Base-by-base conservation (phyloP, 1,140 invertebrate species). In the Drosophila tristis region DNA sequence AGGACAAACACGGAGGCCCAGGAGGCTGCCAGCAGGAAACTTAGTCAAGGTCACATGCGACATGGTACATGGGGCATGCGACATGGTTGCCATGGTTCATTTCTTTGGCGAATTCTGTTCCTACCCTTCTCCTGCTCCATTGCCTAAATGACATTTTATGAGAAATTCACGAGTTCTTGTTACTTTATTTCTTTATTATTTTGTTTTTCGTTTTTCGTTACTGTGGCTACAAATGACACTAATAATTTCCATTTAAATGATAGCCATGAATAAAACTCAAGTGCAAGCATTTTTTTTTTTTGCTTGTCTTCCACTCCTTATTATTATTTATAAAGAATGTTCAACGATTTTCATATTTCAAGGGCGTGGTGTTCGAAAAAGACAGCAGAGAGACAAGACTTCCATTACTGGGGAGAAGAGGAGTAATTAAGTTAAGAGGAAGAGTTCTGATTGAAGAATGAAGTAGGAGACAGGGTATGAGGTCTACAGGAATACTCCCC, bases 221-320 rank as follows among this genome's bases (percentile, higher is more conserved):
- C 43, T 48, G 62, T 47, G 70, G 65, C 74, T 82, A 82, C 82
- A 86, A 86, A 86, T 86, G 75, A 87, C 82, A 87, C 82, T 87
- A 86, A 86, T 86, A 86, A 86, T 86, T 86, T 86, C 84, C 78
- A 87, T 86, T 87, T 87, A 87, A 86, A 86, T 86, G 66, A 78
- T 29, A 73, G 66, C 73, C 84, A 82, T 87, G 78, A 87, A 86
- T 86, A 86, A 76, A 67, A 82, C 75, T 65, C 55, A 74, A 81
- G 80, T 67, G 82, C 78, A 78, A 87, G 78, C 58, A 60, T 58
- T 70, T 53, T 45, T 70, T 53, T 45, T 63, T 45, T 60, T 42
- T 66, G 11, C 2, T 13, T 39, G 9, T 2, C 47, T 45, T 47
- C 62, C 58, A 49, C 62, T 64, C 45, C 47, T 35, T 59, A 50